Base-by-base conservation (phyloP, 1,140 invertebrate genomes). In the Myzus persicae region DNA sequence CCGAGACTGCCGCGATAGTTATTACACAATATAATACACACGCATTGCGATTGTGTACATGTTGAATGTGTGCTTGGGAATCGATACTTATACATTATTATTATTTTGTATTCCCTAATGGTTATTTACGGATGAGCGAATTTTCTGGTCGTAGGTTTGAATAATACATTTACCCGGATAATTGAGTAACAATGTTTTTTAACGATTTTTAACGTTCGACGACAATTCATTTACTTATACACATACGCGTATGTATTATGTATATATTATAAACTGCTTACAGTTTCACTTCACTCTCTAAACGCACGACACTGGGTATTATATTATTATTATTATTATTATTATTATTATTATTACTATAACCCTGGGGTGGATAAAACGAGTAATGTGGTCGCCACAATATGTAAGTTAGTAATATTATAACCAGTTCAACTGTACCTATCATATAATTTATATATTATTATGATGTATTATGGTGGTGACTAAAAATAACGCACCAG, bases 101-200 rank as follows among this genome's bases (percentile, higher is more conserved):
- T 85, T 40, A 24, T 44, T 87, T 48, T 87, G n/a, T 84, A 40
- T 87, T 87, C 20, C 20, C 44, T 87, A 87, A 87, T 46, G 44
- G 42, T 87, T 87, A 26, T 84, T 46, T 87, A 87, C 44, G 85
- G 85, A 87, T 87, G 44, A 87, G 85, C 42, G 85, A 87, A 87
- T 87, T 87, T 87, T 87, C 85, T 46, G 44, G 31, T 87, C 26
- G 84, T n/a, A n/a, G 14, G 31, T 76, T 76, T 76, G 59, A 76
- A n/a, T 76, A 85, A 44, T 44, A 44, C 44, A 0, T 36, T 36
- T 87, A 36, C 18, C 26, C 31, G 14, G 85, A 46, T 87, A 87
- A 46, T 87, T 87, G 85, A 87, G 44, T 87, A 87, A 87, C 84
- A 44, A n/a, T 46, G 42, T 87, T 87, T 87, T 87, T 87, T 46